Base-by-base conservation (phyloP, 2,797 vertebrate species). In the Channa striata region DNA sequence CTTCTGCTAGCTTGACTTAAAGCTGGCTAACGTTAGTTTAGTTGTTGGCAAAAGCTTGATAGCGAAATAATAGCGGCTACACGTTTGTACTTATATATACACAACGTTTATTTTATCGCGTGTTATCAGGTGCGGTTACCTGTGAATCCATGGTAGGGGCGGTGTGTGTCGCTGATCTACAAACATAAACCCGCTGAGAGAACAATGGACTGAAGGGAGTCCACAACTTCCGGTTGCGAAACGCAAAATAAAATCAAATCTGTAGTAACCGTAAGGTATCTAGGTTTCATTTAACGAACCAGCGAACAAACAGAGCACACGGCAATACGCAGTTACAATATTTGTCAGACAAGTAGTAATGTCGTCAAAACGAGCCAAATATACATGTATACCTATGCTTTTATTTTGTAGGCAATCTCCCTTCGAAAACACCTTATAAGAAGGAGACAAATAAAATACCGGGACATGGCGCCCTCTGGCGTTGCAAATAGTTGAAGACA, bases 71-170 rank as follows among this genome's bases (percentile, higher is more conserved):
- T 20, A 1, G 0, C 0, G 11, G 34, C 12, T 49, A 8, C 0
- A 58, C 3, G 44, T 11, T 36, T 23, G 6, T 1, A 13, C 1
- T 0, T 10, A 6, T n/a, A 30, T 17, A 20, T 20, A 10, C 36
- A 17, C 14, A 20, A 8, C 0, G n/a, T 34, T 10, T 33, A 25
- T 21, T 59, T 66, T 40, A 5, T 0, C 1, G 13, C 8, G 2
- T 7, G 8, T 9, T 25, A n/a, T 30, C 21, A 7, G 6, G 47
- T 12, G 1, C 3, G 39, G 9, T 60, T 83, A 93, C 92, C 89
- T 82, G 84, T 62, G 84, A 76, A 57, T 83, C 80, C 92, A 93
- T 93, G 52, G 14, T 12, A 48, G 20, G 1, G 8, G 59, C 40
- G 10, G 12, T 56, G 60, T 42, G 58, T 53, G 68, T 67, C 60